Base-by-base conservation (phyloP, 2,797 vertebrate genomes). In the Crypturellus tataupa region DNA sequence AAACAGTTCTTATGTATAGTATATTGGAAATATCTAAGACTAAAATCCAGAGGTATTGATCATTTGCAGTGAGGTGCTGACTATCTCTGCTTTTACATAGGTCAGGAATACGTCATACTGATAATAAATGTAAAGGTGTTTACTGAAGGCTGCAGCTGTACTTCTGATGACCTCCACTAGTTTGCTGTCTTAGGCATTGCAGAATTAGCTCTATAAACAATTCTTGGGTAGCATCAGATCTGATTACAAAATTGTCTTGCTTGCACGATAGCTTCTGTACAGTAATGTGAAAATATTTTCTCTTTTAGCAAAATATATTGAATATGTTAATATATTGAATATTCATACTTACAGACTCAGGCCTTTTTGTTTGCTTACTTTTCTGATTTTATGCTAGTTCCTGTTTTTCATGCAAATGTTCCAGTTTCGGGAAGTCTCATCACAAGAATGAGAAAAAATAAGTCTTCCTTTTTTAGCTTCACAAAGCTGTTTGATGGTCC, bases 191-290 rank as follows among this genome's bases (percentile, higher is more conserved):
- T 58, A 53, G 49, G 40, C 33, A 81, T 78, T 90, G 73, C n/a
- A 82, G 27, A 84, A 70, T 39, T 15, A 70, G 21, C 56, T 39
- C 39, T 62, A 68, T n/a, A 75, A 69, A 77, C 39, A 40, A 19
- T 42, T 33, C 31, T 29, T 62, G 51, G 42, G 46, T 87, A 39
- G 89, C 56, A 37, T 56, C 10, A 55, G n/a, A 10, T 62, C 62
- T 84, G 56, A 35, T 84, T n/a, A 63, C 85, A 90, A 77, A 16
- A 4, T 29, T 62, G 23, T 59, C 56, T 67, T 93, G 49, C 79
- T 93, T 82, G 70, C 21, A 55, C 49, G 35, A 62, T 51, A 89
- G 81, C 87, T 94, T 95, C 85, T 84, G 56, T 77, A 49, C 42
- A 85, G 67, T 25, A 42, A 82, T 71, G 49, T 56, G 13, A 33